Conservation (phyloP, 2,113 vertebrate genomes). For the Thymallus thymallus region DNA sequence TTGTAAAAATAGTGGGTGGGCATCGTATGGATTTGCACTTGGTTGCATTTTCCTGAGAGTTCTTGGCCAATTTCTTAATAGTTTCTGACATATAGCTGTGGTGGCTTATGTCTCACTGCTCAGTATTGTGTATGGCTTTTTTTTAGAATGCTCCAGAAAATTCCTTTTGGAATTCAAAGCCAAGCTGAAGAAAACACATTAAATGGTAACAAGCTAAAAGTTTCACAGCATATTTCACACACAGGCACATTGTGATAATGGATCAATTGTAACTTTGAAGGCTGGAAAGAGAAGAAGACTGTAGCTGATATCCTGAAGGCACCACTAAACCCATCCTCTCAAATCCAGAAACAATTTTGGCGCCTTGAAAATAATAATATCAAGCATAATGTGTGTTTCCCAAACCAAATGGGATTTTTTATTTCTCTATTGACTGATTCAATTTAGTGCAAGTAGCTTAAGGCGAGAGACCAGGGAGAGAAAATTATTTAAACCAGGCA, state of each 20-base stretch:
- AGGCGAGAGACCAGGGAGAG: slow-evolving; percentile 36
- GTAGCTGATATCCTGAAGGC: slow-evolving; percentile 18
- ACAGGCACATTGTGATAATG: slow-evolving; percentile 17
- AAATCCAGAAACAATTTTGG: slow-evolving; percentile 22
- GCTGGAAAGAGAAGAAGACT: neutral
- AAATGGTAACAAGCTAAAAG: slow-evolving; percentile 11
- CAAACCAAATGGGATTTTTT: slow-evolving; percentile 39
- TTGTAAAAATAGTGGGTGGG: too few relatives aligned
- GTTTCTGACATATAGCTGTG: too few relatives aligned
- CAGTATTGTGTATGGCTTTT: too few relatives aligned
- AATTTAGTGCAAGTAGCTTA: slow-evolving; percentile 33
- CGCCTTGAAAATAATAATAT: slow-evolving; percentile 24
- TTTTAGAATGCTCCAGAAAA: too few relatives aligned
- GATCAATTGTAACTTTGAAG: slow-evolving; percentile 20
- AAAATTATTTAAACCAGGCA: slow-evolving; percentile 18
- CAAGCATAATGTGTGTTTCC: slow-evolving; percentile 26
- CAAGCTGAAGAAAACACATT: neutral
- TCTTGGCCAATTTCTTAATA: too few relatives aligned
- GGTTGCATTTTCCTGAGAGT: too few relatives aligned
- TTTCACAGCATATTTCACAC: slow-evolving; percentile 15
- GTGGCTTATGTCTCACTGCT: too few relatives aligned
- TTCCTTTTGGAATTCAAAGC: neutral
- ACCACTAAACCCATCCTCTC: slow-evolving; percentile 22
- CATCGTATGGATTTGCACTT: too few relatives aligned
- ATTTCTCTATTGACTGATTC: slow-evolving; percentile 43